Evolutionary conservation across 2,888 invertebrate species (phyloP).

Genomic region (Pristionchus exspectatus): DNA sequence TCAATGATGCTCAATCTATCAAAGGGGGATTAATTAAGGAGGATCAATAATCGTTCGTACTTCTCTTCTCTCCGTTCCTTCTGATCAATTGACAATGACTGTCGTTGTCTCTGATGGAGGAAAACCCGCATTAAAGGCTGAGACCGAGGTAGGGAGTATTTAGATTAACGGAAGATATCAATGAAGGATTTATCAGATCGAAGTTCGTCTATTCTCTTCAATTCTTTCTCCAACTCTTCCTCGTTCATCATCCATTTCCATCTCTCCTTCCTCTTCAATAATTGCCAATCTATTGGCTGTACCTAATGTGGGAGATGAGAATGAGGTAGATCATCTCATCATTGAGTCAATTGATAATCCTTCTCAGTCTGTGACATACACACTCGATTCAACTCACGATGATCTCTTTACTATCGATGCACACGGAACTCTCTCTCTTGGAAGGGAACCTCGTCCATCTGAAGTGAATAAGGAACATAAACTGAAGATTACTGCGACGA

Average conservation of each 20-base stretch:
- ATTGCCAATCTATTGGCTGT: conserved; percentile 12
- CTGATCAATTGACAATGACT: conserved; percentile 25
- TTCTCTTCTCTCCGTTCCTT: not conserved
- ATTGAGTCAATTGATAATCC: not conserved
- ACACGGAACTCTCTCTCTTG: not conserved
- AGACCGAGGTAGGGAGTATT: not conserved
- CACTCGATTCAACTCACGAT: not conserved
- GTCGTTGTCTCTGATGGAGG: conserved; percentile 31
- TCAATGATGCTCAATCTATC: not conserved
- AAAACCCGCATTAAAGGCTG: conserved; percentile 31
- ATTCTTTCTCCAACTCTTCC: conserved; percentile 32
- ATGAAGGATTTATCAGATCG: not conserved
- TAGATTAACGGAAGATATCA: not conserved
- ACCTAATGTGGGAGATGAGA: conserved; percentile 12
- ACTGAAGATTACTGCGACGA: conserved; percentile 18
- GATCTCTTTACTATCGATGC: conserved; percentile 15
- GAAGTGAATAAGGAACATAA: conserved; percentile 18
- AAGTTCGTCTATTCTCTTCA: conserved; percentile 44
- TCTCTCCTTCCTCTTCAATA: not conserved
- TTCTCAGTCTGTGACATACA: conserved; percentile 14
- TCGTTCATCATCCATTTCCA: not conserved
- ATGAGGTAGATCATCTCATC: not conserved
- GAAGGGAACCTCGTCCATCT: not conserved
- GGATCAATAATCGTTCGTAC: conserved; percentile 1
- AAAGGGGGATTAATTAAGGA: not conserved